These are phyloP conservation scores for Andrena cerasifolii DNA, from an alignment of 1,140 invertebrate species.

Conservation along the genomic window DNA sequence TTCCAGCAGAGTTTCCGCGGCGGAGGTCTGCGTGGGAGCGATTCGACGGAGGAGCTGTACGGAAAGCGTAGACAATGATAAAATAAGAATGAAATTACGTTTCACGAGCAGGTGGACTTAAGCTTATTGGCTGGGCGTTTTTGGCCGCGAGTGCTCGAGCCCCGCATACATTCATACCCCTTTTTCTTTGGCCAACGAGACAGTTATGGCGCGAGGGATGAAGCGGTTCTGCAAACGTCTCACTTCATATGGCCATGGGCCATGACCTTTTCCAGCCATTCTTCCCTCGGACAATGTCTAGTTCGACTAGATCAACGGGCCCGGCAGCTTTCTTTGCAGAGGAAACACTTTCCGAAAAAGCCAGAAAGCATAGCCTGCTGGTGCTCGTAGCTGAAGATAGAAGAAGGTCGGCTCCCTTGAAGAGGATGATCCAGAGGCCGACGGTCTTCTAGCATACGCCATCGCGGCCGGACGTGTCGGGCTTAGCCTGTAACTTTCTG, in stretches of 20 bases:
- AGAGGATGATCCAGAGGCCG: too few species aligned
- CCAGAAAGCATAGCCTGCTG: conserved; percentile 1
- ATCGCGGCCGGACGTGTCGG: too few species aligned
- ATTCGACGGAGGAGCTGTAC: conserved; percentile 10
- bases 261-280: conserved; percentile 1
- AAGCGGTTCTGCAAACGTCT: conserved; percentile 21
- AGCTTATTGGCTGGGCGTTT: conserved; percentile 67
- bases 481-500: too few species aligned
- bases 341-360: conserved; percentile 43
- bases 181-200: conserved; percentile 3
- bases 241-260: conserved; percentile 30
- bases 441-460: too few species aligned
- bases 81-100: conserved; percentile 74
- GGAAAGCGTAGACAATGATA: conserved; percentile 59
- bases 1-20: conserved; percentile 46
- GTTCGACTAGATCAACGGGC: conserved; percentile 16
- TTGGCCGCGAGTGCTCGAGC: conserved; percentile 45
- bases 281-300: conserved; percentile 11
- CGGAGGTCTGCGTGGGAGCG: conserved; percentile 24
- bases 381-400: too few species aligned
- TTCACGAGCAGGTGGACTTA: conserved; percentile 59
- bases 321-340: conserved; percentile 43
- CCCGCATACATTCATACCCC: conserved; percentile 36
- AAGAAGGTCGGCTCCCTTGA: too few species aligned
- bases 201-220: conserved; percentile 33